Evolutionary conservation across 1,140 invertebrate species (phyloP).

Genomic region (Danaus melanippus): DNA sequence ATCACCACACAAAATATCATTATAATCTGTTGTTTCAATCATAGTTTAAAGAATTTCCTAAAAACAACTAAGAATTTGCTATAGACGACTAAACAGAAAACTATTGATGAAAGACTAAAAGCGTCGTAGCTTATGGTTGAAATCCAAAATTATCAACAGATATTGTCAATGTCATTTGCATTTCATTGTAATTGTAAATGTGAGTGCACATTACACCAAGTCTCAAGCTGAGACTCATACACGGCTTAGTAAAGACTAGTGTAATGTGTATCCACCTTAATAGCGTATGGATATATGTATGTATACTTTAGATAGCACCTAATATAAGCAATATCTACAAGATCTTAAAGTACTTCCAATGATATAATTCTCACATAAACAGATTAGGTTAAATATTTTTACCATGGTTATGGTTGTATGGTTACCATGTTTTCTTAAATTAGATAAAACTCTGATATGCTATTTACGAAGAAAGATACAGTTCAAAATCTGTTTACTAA

Average conservation of each 20-base stretch:
- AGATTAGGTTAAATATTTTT: too few species aligned
- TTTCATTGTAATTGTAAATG: conserved; percentile 48
- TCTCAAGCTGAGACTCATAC: too few species aligned
- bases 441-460: too few species aligned
- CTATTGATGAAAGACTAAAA: conserved; percentile 15
- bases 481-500: too few species aligned
- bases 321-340: conserved; percentile 60
- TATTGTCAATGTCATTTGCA: conserved; percentile 67
- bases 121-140: conserved; percentile 15
- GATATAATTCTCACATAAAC: too few species aligned
- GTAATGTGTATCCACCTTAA: too few species aligned
- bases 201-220: conserved; percentile 45
- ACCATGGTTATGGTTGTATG: too few species aligned
- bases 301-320: conserved; percentile 66
- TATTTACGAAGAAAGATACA: too few species aligned
- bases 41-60: conserved; percentile 5
- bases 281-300: conserved; percentile 16
- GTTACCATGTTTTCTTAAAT: too few species aligned
- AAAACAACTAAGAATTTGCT: conserved; percentile 10
- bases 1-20: too few species aligned
- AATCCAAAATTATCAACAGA: conserved; percentile 34
- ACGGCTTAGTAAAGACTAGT: too few species aligned
- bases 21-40: too few species aligned
- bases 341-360: conserved; percentile 3
- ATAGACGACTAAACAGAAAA: conserved; percentile 15